phyloP scores from a whole-genome alignment of 2,888 invertebrate genomes.

The Scrobipalpa costella region DNA sequence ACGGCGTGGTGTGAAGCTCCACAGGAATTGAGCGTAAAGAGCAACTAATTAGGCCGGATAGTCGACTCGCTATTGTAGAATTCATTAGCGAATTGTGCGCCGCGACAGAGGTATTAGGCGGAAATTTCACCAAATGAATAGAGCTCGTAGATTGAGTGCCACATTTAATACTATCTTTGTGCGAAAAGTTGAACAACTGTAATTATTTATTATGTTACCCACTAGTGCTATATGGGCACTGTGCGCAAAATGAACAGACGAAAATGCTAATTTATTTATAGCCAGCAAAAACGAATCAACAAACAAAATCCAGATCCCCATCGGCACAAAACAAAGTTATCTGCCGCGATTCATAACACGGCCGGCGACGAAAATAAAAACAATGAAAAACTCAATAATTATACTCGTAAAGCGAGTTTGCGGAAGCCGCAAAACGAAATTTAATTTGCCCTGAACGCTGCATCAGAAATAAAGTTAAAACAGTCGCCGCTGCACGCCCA shows the following conservation, averaged over 20 bases:
- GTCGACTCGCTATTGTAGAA: conserved; percentile 64
- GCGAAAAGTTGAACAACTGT: conserved; percentile 9
- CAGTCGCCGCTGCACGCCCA: conserved; percentile 78
- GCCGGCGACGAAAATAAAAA: conserved; percentile 46
- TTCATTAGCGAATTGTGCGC: conserved; percentile 61
- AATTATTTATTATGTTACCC: neutral
- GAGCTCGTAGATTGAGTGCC: conserved; percentile 32
- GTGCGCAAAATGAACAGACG: neutral
- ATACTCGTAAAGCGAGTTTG: conserved; percentile 75
- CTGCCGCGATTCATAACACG: conserved; percentile 59
- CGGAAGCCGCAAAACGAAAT: conserved; percentile 80
- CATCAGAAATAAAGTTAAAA: conserved; percentile 81
- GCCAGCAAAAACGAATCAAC: conserved; percentile 20
- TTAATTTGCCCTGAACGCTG: conserved; percentile 81
- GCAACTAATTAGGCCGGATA: conserved; percentile 65
- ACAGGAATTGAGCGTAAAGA: conserved; percentile 62
- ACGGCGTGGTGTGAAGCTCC: conserved; percentile 51
- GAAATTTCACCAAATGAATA: conserved; percentile 47
- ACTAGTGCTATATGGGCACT: no score
- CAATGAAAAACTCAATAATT: conserved; percentile 69
- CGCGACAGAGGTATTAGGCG: conserved; percentile 49
- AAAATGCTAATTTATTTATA: conserved; percentile 22
- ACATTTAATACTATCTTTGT: conserved; percentile 34
- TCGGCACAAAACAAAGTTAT: conserved; percentile 57
- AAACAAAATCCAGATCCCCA: conserved; percentile 36